Evolutionary conservation across 2,797 vertebrate genomes (phyloP), one percentile per base, ranked within the genome.

Genomic region (Bucorvus abyssinicus): DNA sequence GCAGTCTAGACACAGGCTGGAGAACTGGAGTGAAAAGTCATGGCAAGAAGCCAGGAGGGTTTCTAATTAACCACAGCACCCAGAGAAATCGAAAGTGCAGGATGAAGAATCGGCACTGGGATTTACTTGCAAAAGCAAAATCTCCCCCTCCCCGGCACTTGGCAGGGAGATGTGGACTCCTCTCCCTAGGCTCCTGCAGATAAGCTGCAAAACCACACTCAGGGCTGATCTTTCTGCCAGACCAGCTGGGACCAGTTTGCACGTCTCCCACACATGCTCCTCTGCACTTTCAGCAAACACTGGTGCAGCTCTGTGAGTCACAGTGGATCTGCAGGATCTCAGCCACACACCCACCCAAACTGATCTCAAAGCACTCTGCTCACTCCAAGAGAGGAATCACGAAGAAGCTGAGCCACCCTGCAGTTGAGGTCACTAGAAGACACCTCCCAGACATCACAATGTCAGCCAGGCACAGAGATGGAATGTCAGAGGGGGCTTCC

Each of bases 41-140:
- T 5, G 56, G 83, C 61, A 94, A 89, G 26, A 38, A 89, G 78
- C 71, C 86, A 94, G 53, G 17, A 80, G 14, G 30, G 23, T 45
- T 83, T 89, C 45, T 80, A 85, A 79, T 45, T 70, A 87, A 64
- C 50, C 52, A 57, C 71, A 83, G 71, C n/a, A 63, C 29, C 59
- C 49, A 77, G 26, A 6, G 68, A 93, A 71, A 85, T 0, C 19
- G 32, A 84, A 92, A 81, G 47, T 21, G 26, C 21, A 88, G 83
- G 83, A 73, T 9, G 3, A 87, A 77, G 61, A 77, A 89, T 76
- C 68, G 55, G 68, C 64, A 32, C 0, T 14, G 47, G 38, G 49
- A 91, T 89, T 90, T 91, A 85, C 19, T 87, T 10, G 44, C 52
- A 74, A 53, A 81, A 84, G 67, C 73, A 89, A 87, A 82, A 45